Evolutionary conservation across 2,797 vertebrate species (phyloP), one percentile per base, ranked within the genome.

Genomic region (Enteromius paludinosus): DNA sequence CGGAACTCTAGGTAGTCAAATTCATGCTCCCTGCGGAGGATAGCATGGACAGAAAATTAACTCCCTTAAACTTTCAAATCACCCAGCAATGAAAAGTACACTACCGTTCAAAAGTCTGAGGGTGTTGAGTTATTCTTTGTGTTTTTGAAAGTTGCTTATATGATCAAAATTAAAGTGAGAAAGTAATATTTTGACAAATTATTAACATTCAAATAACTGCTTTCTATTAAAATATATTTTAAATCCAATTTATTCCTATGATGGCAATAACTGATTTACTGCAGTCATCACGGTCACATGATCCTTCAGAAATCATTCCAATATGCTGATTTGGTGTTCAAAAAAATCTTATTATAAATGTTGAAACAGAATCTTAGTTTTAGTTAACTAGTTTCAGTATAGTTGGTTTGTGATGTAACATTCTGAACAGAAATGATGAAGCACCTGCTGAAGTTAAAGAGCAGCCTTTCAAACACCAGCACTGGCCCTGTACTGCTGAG

Each of bases 1-100:
- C 98, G 97, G 85, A 99, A 99, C 93, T 99, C 97, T 93, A 99
- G 88, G 91, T 99, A 99, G 93, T 99, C 96, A 49, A 99, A 97
- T 0, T 14, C 3, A 14, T 99, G 94, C 47, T 99, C 98, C 93
- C 97, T 99, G 90, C 12, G 78, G 41, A 20, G 23, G 30, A 82
- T 0, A 62, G n/a, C 8, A 20, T 49, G 14, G 17, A 33, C 8
- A 30, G n/a, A 45, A 65, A 65, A 49, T 72, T 1, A 23, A 33
- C 18, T 47, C 12, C 9, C 17, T 30, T 15, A 17, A 30, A 61
- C 1, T 20, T 71, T 20, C 17, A 52, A 33, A 72, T 52, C 28
- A 72, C 52, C 20, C 70, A 72, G 5, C 18, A 33, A 49, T 30
- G 17, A 49, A 49, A 49, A 47, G 8, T 30, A 71, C 4, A 71